Conservation (phyloP, 2,797 vertebrate genomes). For the Crocodylus rhombifer region DNA sequence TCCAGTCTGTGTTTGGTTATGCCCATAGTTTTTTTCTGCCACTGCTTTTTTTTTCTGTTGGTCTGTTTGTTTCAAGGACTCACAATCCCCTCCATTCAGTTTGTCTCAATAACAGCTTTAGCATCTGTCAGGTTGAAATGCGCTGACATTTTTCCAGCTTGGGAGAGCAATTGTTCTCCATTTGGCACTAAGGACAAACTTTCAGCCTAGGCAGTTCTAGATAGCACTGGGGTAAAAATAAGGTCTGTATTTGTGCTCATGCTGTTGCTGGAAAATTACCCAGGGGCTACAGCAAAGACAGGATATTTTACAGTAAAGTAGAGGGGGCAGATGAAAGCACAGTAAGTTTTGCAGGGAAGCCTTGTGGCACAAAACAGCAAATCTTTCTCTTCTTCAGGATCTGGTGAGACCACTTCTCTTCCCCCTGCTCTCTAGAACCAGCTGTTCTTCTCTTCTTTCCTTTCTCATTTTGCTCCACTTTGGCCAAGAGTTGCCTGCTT, state of each 20-base stretch:
- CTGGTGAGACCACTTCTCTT: neutral
- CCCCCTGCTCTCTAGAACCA: neutral
- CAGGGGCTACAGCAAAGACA: neutral
- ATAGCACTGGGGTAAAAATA: neutral
- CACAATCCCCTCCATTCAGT: neutral
- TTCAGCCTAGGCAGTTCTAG: neutral
- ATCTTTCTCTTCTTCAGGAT: neutral
- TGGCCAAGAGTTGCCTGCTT: neutral
- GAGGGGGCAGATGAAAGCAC: too few relatives aligned
- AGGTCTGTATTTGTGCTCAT: neutral
- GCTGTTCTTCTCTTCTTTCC: accelerated
- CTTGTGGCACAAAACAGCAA: neutral
- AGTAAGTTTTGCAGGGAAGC: neutral
- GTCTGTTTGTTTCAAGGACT: neutral
- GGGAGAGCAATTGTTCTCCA: neutral
- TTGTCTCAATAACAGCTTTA: neutral
- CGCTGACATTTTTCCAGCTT: neutral
- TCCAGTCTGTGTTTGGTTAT: neutral
- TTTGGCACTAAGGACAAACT: neutral
- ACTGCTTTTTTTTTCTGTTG: neutral
- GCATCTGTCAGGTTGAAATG: neutral
- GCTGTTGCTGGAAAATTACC: neutral
- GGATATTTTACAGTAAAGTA: neutral
- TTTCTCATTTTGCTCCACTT: neutral
- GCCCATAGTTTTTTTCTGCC: neutral